Base-by-base conservation (phyloP, 2,797 vertebrate genomes). In the Hyperoplus immaculatus region DNA sequence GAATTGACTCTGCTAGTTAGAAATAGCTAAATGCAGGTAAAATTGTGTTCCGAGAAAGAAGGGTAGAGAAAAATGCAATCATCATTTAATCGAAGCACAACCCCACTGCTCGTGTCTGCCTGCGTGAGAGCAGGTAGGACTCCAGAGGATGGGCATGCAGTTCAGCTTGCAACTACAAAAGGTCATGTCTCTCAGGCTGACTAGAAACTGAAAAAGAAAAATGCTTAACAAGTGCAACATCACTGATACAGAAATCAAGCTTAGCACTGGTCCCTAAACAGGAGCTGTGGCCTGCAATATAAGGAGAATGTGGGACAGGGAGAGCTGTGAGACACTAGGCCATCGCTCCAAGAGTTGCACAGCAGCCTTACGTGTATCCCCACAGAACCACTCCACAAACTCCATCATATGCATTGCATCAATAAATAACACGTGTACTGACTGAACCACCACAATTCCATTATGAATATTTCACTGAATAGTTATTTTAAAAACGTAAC, bases 381-480 rank as follows among this genome's bases (percentile, higher is more conserved):
- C 50, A 69, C 56, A 72, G 46, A 79, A 79, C 65, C 70, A 49
- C 43, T 74, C 49, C 66, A 63, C 18, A 79, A 84, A 84, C 91
- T 92, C 73, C 79, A 72, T 80, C 82, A 75, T 81, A 88, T 86
- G 71, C 45, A 29, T 55, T 51, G 53, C 87, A 90, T 93, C 72
- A 91, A 94, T 94, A 93, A 93, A 79, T 93, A 86, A 91, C 14
- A 42, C 36, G 50, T 82, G 88, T 85, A 29, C 29, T 3, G 29
- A 29, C 73, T 54, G 57, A 85, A 73, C 80, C 49, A 82, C 64
- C 68, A 89, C 77, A 88, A 90, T 83, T 81, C 65, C 55, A 78
- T 83, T 53, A 92, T 94, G 74, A 93, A 95, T 94, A 89, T 93
- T 94, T 91, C 63, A 92, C 78, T 18, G 60, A 82, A 73, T 87